Evolutionary conservation across 2,113 vertebrate genomes (phyloP), one percentile per base, ranked within the genome.

Genomic region (Tetraodon nigroviridis): DNA sequence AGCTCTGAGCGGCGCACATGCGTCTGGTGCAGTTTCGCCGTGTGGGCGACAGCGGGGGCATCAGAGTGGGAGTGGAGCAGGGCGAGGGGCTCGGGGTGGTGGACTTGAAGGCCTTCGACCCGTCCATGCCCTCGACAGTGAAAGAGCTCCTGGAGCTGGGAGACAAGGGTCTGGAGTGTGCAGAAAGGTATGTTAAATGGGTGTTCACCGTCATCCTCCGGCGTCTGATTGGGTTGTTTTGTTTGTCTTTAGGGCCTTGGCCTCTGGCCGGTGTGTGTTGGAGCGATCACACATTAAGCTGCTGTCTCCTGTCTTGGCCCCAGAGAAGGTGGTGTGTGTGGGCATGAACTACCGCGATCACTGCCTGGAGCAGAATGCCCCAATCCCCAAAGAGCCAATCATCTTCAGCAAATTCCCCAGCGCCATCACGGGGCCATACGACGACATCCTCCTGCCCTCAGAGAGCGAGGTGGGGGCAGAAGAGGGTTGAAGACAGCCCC

Each of bases 381-480:
- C 81, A 0, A 85, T 95, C 60, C 96, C 96, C 10, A 80, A 63
- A 54, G 91, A 97, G 17, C 96, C 96, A 1, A 84, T 98, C 83
- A 95, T 99, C 86, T 99, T 99, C 88, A 98, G 85, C 93, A 99
- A 99, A 86, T 99, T 98, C 60, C 76, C 91, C 84, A 98, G 92
- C 7, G 78, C 91, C 80, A 94, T 98, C 58, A 82, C 89, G 0
- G 96, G 96, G 0, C 96, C 96, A 3, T 94, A 89, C 0, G 92
- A 95, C 1, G 81, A 93, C 62, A 91, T 99, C 12, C 3, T 87
- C 46, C 89, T 92, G 62, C 95, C 96, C 0, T 17, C 81, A 0
- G 84, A 93, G 74, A 98, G 92, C 84, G 71, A 85, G 59, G 96
- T 96, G 55, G 82, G 69, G 41, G 2, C 1, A 2, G 24, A 0